Base-by-base conservation (phyloP, 2,888 invertebrate genomes). In the Hylaea fasciaria region DNA sequence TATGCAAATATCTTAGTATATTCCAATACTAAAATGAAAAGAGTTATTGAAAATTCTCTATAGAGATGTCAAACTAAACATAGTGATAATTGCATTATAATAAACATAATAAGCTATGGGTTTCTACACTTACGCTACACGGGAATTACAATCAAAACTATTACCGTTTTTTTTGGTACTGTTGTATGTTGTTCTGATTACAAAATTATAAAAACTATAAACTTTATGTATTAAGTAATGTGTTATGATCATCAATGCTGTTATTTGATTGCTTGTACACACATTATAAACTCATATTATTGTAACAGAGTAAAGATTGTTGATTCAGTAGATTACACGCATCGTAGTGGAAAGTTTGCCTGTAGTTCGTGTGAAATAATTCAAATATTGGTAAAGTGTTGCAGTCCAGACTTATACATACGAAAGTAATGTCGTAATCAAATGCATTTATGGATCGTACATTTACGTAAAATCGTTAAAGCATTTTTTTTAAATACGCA, bases 71-170 rank as follows among this genome's bases (percentile, higher is more conserved):
- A 22, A 41, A 35, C 41, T 32, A 41, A 48, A 58, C 43, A 52
- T 48, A 14, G 52, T 58, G 28, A 41, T 12, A 45, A 29, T 10
- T 3, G n/a, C 41, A 41, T 17, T 47, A 8, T 48, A 43, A 52
- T 44, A 35, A 17, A 35, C 29, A n/a, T n/a, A n/a, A n/a, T n/a
- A n/a, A n/a, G n/a, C n/a, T n/a, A 16, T 1, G 4, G 13, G 2
- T 17, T n/a, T 16, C 8, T 13, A 12, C 35, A 10, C 11, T 35
- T n/a, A 39, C 28, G 10, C 39, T n/a, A 32, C 22, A 22, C 22
- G 40, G 40, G 39, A 39, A 39, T 22, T 22, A n/a, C n/a, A n/a
- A n/a, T n/a, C n/a, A n/a, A 22, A 49, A 22, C 39, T n/a, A 49
- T 17, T 40, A 22, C n/a, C n/a, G n/a, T n/a, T n/a, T n/a, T n/a